These are phyloP conservation scores for Crotalus horridus DNA, from an alignment of 2,113 vertebrate genomes.

Conservation along the genomic window DNA sequence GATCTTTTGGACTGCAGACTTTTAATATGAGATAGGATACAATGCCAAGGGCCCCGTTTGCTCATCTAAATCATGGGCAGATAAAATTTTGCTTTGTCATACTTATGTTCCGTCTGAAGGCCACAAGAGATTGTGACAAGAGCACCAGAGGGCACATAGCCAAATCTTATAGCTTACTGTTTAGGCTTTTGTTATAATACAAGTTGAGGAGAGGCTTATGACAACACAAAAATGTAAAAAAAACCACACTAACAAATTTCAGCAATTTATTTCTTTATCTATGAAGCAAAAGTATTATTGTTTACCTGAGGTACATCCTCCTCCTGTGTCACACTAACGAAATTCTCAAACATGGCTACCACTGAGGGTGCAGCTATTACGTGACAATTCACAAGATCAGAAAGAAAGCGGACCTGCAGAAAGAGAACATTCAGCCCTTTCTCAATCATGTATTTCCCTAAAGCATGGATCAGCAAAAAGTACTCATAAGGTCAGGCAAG, in stretches of 20 bases:
- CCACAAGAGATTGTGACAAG: neutral
- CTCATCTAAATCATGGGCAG: neutral
- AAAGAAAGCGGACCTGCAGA: constrained; percentile 89
- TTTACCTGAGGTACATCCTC: constrained; percentile 95
- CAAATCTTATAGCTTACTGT: neutral
- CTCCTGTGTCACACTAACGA: constrained; percentile 92
- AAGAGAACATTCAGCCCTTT: neutral
- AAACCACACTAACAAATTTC: neutral
- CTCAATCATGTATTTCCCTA: neutral
- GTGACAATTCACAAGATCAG: constrained; percentile 96
- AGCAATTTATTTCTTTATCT: neutral
- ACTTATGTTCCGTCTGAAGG: neutral
- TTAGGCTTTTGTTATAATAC: neutral
- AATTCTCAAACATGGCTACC: constrained; percentile 99
- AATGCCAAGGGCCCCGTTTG: neutral
- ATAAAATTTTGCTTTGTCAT: neutral
- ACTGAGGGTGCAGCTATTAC: constrained; percentile 97
- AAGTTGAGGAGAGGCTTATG: neutral
- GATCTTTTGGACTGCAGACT: neutral
- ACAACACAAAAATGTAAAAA: neutral
- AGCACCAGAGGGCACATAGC: neutral
- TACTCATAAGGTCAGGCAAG: neutral
- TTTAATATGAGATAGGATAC: neutral
- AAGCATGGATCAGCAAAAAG: neutral
- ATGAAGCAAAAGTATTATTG: neutral